Evolutionary conservation across 2,113 vertebrate genomes (phyloP), one percentile per base, ranked within the genome.

Genomic region (Rana temporaria): DNA sequence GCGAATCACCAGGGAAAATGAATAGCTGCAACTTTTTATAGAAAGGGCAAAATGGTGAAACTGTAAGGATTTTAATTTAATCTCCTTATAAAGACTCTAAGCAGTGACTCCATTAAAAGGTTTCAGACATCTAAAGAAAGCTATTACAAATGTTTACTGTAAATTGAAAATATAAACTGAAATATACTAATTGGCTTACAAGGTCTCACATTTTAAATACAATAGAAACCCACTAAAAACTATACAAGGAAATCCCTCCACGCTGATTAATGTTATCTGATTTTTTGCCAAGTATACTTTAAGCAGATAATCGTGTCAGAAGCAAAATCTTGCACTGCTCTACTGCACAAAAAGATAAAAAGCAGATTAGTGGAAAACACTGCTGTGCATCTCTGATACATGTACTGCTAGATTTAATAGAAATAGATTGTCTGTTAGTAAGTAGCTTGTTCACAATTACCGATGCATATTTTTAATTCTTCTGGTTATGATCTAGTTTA

Each of bases 281-380:
- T 53, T 57, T 68, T 32, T 67, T 79, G 77, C 63, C 64, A 79
- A 79, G 64, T 64, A 67, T 67, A 78, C 52, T 57, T 30, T 78
- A 78, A 78, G 63, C 55, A 78, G 64, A 79, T 67, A 79, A 79
- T 68, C 65, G 55, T 66, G 26, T 66, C 65, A 53, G 64, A 79
- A 59, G 56, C 77, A 66, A 26, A 78, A 65, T 56, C 77, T 68
- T 79, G 26, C 64, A 67, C 56, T 79, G 64, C 77, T 67, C 77
- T 57, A 57, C 48, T 68, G 64, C 53, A 57, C 77, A 20, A 24
- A 55, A 79, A 34, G 77, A 67, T 67, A 79, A 68, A 79, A 57
- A 34, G 64, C 7, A 38, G 64, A 32, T 79, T 79, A 68, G 63
- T 55, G 15, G 34, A 76, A 60, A 74, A 60, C 56, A 66, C 65